Evolutionary conservation across 2,888 invertebrate species (phyloP), one percentile per base, ranked within the genome.

Genomic region (Tanypteryx hageni): DNA sequence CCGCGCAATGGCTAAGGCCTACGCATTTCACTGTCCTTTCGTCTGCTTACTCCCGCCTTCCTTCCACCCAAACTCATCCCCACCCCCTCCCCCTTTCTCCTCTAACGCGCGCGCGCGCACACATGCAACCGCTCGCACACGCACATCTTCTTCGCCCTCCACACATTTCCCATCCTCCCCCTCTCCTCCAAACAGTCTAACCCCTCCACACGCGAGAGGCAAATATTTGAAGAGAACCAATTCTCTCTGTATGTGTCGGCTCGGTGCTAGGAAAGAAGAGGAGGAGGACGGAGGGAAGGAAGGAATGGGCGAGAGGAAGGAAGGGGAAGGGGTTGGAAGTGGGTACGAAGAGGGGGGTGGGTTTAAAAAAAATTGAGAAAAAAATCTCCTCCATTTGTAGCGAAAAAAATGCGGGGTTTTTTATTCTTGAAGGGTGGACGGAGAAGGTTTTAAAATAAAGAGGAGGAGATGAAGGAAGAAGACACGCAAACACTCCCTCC

Each of bases 151-250:
- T 11, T 27, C 76, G 27, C 76, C 76, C 76, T 76, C 76, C 22
- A 68, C 22, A 68, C 18, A 31, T 64, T 44, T 22, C 22, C 56
- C 64, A 4, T 5, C 18, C 18, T 31, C 27, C 18, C 16, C 11
- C 44, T 68, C 22, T 31, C 64, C 64, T 0, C 44, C 44, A 44
- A 44, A 44, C 44, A 44, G 44, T 44, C 44, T 44, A 44, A 44
- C 76, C 27, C 64, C 18, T 58, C n/a, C 89, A 18, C 64, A 44
- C 64, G 68, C 31, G 76, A 64, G 68, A 44, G 31, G 68, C 89
- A 89, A 89, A 89, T 89, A 89, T 89, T 89, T 89, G 89, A 89
- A 44, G 89, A 89, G 64, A 89, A 64, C 89, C 89, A 89, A 89
- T 89, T 89, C 89, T 68, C 89, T 64, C 89, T 68, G 89, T 68